These are phyloP conservation scores for Dromococcyx pavoninus DNA, from an alignment of 2,797 vertebrate genomes.

Conservation along the genomic window DNA sequence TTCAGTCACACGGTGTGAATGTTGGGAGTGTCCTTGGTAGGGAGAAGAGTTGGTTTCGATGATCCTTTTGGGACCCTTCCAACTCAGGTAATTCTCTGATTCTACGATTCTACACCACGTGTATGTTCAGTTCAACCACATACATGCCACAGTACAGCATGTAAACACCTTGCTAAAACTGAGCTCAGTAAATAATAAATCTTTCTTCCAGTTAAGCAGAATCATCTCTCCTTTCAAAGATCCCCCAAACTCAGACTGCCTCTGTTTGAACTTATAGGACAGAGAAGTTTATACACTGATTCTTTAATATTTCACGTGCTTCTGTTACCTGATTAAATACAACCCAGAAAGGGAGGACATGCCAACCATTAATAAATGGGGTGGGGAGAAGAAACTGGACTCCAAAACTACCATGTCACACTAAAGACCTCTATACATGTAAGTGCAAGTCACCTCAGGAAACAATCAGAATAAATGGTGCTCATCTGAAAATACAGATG, in stretches of 20 bases:
- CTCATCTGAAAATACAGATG: background rate
- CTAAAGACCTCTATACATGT: background rate
- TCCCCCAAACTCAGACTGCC: background rate
- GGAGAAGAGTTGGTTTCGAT: too few species aligned
- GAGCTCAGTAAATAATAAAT: background rate
- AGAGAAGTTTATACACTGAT: background rate
- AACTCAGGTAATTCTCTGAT: too few species aligned
- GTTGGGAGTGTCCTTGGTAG: too few species aligned
- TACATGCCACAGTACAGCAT: accelerated
- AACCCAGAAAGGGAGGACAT: background rate
- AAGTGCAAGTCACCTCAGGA: background rate
- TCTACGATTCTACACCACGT: too few species aligned
- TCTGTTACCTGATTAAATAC: background rate
- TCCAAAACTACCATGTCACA: background rate
- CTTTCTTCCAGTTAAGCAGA: background rate
- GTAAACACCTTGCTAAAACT: background rate
- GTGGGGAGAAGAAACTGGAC: background rate
- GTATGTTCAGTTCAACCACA: background rate
- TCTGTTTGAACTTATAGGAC: background rate
- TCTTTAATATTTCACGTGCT: background rate
- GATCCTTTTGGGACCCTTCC: too few species aligned
- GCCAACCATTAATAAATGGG: background rate
- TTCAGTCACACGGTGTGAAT: too few species aligned
- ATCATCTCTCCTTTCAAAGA: background rate
- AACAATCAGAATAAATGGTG: background rate